Conservation (phyloP, 1,140 invertebrate genomes). For the Lasaia peninsularis region DNA sequence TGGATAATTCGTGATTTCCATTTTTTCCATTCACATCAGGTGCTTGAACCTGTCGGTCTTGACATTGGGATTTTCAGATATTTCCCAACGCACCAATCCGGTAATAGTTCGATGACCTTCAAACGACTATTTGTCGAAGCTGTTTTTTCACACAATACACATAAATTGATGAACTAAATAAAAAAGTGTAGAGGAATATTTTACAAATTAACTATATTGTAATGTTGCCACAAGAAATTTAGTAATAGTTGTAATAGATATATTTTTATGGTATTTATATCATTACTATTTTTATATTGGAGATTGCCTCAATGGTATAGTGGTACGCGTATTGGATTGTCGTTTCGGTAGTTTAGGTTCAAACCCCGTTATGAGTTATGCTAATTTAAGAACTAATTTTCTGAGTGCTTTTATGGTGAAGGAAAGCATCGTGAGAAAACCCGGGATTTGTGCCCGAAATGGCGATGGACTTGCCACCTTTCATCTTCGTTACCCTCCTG, state of each 20-base stretch:
- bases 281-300: not conserved
- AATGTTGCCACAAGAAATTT: not conserved
- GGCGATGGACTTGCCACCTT: too few species aligned
- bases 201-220: not conserved
- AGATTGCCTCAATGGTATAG: too few species aligned
- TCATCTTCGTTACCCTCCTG: too few species aligned
- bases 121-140: constrained; percentile 10
- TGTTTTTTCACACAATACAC: not conserved
- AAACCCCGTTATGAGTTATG: too few species aligned
- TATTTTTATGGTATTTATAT: too few species aligned
- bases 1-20: constrained; percentile 71
- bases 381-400: too few species aligned
- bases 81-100: constrained; percentile 34
- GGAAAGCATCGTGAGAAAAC: too few species aligned
- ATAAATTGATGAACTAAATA: not conserved
- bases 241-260: not conserved
- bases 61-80: constrained; percentile 49
- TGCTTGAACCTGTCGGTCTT: constrained; percentile 67
- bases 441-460: too few species aligned
- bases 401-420: too few species aligned
- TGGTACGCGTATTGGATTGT: too few species aligned
- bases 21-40: constrained; percentile 57
- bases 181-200: not conserved
- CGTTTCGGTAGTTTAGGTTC: too few species aligned
- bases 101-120: constrained; percentile 35